Conservation (phyloP, 2,888 invertebrate genomes). For the Laothoe populi region DNA sequence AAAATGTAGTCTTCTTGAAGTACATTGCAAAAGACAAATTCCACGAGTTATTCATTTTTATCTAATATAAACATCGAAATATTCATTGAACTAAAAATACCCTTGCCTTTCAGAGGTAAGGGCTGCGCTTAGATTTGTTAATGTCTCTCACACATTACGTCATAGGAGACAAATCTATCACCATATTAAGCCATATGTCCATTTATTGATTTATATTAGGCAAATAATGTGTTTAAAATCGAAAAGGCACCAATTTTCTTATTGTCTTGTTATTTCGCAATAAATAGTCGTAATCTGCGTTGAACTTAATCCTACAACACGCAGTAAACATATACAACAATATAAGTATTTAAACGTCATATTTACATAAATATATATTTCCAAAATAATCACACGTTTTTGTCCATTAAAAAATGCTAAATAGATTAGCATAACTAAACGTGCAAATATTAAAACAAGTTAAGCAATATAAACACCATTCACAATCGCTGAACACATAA, state of each 20-base stretch:
- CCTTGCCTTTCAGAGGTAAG: too few species aligned
- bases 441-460: neutral
- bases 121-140: too few species aligned
- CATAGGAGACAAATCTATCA: too few species aligned
- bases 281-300: slow-evolving; percentile 7
- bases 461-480: neutral
- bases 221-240: slow-evolving; percentile 5
- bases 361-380: neutral
- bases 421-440: neutral
- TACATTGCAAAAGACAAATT: slow-evolving; percentile 23
- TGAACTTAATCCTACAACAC: neutral
- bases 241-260: slow-evolving; percentile 4
- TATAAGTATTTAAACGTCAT: neutral
- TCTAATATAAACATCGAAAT: too few species aligned
- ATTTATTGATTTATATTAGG: neutral
- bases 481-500: neutral
- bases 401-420: neutral
- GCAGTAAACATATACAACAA: neutral
- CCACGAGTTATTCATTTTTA: neutral
- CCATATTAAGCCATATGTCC: neutral
- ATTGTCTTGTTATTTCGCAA: slow-evolving; percentile 24
- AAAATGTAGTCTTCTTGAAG: slow-evolving; percentile 27
- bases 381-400: slow-evolving; percentile 3
- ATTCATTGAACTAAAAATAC: too few species aligned
- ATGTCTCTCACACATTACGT: too few species aligned